Evolutionary conservation across 2,113 vertebrate genomes (phyloP).

Genomic region (Cinclus cinclus): DNA sequence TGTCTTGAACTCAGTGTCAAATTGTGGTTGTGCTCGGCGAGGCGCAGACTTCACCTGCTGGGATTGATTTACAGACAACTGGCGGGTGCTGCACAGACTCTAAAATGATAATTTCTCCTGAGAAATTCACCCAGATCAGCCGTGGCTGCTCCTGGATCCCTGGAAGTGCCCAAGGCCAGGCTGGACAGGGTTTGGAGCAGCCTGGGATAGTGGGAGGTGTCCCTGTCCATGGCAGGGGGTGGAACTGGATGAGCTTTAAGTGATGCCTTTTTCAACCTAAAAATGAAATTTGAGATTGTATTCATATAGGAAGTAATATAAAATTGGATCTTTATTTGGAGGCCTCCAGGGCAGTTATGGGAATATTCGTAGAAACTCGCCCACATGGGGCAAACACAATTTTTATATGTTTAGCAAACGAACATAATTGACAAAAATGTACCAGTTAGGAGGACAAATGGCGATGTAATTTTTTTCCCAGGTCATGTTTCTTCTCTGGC

Average conservation of each 20-base stretch:
- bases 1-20: background rate
- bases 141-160: background rate
- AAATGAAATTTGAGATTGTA: background rate
- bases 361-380: background rate
- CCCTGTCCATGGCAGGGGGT: background rate
- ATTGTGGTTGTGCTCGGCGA: background rate
- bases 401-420: background rate
- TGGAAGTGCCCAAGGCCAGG: background rate
- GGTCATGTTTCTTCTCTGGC: background rate
- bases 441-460: background rate
- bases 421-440: background rate
- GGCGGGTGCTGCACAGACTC: background rate
- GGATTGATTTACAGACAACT: rapidly evolving
- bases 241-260: background rate
- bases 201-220: rapidly evolving
- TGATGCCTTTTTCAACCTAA: background rate
- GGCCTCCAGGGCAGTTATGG: background rate
- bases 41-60: background rate
- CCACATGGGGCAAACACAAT: too few species aligned
- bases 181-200: rapidly evolving
- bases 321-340: background rate
- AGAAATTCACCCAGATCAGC: background rate
- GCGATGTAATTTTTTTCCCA: background rate
- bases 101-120: background rate
- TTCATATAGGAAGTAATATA: background rate